Evolutionary conservation across 2,888 invertebrate species (phyloP).

Genomic region (Bruchidius siliquastri): DNA sequence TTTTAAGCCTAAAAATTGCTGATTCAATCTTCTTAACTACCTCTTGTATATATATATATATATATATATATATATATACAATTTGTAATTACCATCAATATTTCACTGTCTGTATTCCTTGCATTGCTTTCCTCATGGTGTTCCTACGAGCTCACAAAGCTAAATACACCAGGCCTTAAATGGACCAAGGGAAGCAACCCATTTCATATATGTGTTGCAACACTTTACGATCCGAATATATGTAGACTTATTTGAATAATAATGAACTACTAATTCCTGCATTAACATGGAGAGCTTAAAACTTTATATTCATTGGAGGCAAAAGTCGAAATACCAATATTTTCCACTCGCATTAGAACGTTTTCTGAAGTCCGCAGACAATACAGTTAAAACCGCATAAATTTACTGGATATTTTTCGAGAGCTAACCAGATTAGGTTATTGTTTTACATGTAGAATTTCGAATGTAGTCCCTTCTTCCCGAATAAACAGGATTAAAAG

Average conservation of each 20-base stretch:
- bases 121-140: too few species aligned
- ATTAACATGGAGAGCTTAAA: background rate
- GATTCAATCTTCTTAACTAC: too few species aligned
- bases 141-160: too few species aligned
- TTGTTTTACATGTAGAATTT: slow-evolving; percentile 22
- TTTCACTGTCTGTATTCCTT: too few species aligned
- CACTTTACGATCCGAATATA: background rate
- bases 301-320: background rate
- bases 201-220: too few species aligned
- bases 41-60: too few species aligned
- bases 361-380: background rate
- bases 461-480: background rate
- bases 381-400: background rate
- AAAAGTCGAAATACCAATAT: background rate
- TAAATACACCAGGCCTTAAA: too few species aligned
- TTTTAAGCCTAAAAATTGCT: too few species aligned
- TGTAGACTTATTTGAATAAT: background rate
- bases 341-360: background rate
- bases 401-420: slow-evolving; percentile 15
- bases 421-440: slow-evolving; percentile 28
- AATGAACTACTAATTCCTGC: background rate
- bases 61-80: too few species aligned
- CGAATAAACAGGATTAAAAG: background rate
- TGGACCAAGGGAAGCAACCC: too few species aligned
- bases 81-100: too few species aligned